Base-by-base conservation (phyloP, 2,113 vertebrate species). In the Hippocampus comes region DNA sequence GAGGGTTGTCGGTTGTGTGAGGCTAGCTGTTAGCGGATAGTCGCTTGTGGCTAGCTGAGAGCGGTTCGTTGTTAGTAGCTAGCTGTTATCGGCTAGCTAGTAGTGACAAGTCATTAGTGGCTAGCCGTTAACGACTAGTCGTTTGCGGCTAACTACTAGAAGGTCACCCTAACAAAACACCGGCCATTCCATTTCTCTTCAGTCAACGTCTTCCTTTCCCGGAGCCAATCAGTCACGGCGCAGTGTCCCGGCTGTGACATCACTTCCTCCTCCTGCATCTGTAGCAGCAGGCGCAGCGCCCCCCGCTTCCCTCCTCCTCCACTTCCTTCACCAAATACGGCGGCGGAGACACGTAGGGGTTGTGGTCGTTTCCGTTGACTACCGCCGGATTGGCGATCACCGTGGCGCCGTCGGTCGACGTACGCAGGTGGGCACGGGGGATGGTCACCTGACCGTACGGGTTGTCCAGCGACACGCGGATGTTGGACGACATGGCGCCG, bases 381-480 rank as follows among this genome's bases (percentile, higher is more conserved):
- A 75, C 78, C 48, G 75, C 53, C 0, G 84, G 87, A 67, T 90
- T 90, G 70, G 69, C 80, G 53, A 90, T 90, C 43, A 90, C 89
- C 0, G 57, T 81, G 21, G 48, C 18, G 9, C 2, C 34, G 23
- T 66, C 78, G 41, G 78, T 69, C 0, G 81, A 46, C 2, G 63
- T 1, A 70, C 63, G 87, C 55, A 90, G 82, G 65, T 86, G 84
- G 0, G 89, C 89, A n/a, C 89, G 64, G 0, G 89, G 89, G 42
- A 90, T 90, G 51, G 34, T 82, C 65, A 90, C 87, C 55, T 85
- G 46, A 48, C 87, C 74, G 0, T 90, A 90, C 0, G 88, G 89
- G n/a, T 90, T 90, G 1, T 90, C 89, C 23, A 76, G 48, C 18
- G 85, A 85, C 10, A 90, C 68, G 0, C 67, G 77, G 77, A 89